phyloP scores from a whole-genome alignment of 2,113 vertebrate species.

The Ptychochromis oligacanthus region DNA sequence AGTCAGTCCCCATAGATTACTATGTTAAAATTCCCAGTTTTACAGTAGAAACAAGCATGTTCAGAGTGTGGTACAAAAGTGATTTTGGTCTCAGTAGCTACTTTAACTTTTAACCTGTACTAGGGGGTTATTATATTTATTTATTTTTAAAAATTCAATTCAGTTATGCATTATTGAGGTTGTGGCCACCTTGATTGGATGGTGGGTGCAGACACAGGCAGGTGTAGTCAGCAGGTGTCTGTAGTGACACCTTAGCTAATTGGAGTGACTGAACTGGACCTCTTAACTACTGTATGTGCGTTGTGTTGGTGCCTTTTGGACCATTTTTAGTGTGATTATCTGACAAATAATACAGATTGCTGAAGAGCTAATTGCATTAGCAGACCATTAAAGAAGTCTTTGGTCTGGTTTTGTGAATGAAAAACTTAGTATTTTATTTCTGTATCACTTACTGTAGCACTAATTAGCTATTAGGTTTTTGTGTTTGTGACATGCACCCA shows the following conservation, averaged over 20 bases:
- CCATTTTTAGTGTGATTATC: not conserved
- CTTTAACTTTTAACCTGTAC: too few relatives aligned
- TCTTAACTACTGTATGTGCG: not conserved
- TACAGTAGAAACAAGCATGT: not conserved
- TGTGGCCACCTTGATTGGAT: not conserved
- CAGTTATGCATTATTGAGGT: not conserved
- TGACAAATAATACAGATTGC: not conserved
- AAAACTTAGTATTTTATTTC: too few relatives aligned
- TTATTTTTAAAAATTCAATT: too few relatives aligned
- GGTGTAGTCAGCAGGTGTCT: not conserved
- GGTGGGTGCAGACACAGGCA: not conserved
- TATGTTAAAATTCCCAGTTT: not conserved
- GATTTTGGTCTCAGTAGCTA: not conserved
- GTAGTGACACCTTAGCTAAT: not conserved
- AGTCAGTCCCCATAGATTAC: not conserved
- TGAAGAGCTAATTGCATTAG: not conserved
- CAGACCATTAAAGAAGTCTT: not conserved
- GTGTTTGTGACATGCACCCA: not conserved
- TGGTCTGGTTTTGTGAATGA: not conserved
- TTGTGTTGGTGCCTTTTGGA: not conserved
- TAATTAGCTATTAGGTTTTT: too few relatives aligned
- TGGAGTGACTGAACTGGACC: not conserved
- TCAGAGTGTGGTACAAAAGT: not conserved
- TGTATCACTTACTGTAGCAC: not conserved
- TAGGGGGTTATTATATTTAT: too few relatives aligned